phyloP scores from a whole-genome alignment of 2,113 vertebrate species.

The Vidua macroura region DNA sequence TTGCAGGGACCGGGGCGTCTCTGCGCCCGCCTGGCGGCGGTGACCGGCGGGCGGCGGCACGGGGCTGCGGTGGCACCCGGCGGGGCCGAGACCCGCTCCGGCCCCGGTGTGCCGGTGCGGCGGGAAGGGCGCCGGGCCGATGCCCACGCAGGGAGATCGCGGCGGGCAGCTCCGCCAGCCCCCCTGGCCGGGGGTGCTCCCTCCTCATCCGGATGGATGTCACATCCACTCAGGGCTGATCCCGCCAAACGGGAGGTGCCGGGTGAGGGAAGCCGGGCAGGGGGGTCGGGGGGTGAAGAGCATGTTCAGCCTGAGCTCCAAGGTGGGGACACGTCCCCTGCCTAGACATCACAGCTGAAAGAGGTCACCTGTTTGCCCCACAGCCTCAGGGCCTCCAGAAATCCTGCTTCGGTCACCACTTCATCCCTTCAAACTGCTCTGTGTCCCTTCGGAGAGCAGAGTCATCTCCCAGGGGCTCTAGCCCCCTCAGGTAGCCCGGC shows the following conservation, averaged over 20 bases:
- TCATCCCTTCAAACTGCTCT: neutral
- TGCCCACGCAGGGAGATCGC: neutral
- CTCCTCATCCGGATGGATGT: constrained; percentile 65
- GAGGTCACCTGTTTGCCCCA: neutral
- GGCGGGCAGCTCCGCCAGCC: neutral
- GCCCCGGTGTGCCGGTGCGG: neutral
- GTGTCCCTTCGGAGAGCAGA: neutral
- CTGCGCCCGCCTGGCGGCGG: neutral
- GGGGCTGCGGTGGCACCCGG: neutral
- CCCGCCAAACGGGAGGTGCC: constrained; percentile 17
- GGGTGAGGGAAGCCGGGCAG: neutral
- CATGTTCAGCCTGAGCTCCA: neutral
- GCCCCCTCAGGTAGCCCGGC: neutral
- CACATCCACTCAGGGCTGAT: constrained; percentile 62
- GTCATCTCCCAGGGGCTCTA: neutral
- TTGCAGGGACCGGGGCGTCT: neutral
- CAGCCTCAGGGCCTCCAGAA: neutral
- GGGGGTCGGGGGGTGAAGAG: neutral
- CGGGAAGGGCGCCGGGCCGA: neutral
- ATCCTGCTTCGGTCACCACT: neutral
- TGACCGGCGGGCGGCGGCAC: neutral
- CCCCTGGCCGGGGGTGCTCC: neutral
- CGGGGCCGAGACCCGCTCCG: neutral
- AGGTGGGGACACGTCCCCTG: neutral
- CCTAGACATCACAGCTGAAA: neutral